These are phyloP conservation scores for Xiphorhynchus elegans DNA, from an alignment of 2,113 vertebrate genomes.

Conservation along the genomic window DNA sequence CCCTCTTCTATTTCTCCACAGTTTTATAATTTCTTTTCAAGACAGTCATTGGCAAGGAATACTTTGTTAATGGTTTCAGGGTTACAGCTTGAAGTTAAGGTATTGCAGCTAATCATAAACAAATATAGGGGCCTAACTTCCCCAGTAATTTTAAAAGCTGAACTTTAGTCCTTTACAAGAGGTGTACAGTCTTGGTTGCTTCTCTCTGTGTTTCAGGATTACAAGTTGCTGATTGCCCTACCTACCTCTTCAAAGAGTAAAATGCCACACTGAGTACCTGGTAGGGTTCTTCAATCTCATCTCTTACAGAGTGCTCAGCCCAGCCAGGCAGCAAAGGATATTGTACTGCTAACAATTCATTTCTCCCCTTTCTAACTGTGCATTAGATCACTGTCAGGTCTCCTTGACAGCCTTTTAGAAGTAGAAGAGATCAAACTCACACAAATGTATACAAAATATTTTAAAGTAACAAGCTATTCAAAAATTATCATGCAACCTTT, in stretches of 20 bases:
- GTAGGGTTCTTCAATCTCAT: neutral
- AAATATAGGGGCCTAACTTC: neutral
- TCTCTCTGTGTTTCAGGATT: neutral
- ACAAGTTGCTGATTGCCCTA: neutral
- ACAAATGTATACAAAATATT: neutral
- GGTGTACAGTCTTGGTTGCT: neutral
- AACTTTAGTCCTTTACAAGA: neutral
- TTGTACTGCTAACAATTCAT: neutral
- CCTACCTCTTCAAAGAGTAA: neutral
- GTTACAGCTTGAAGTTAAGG: neutral
- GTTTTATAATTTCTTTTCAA: neutral
- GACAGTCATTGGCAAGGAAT: neutral
- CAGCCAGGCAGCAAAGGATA: neutral
- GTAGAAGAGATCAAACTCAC: neutral
- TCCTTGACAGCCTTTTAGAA: neutral
- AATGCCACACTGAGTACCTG: neutral
- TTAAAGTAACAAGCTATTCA: neutral
- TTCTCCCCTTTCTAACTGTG: neutral
- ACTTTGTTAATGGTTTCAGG: neutral
- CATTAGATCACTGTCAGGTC: neutral
- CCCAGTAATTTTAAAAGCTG: neutral
- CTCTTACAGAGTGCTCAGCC: neutral
- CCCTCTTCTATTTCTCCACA: neutral
- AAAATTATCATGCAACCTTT: neutral
- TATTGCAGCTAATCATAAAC: neutral